Percentiles rank a stretch among this genome's conserved stretches.
These are phyloP conservation scores for Plutella xylostella DNA, from an alignment of 2,888 invertebrate species.

Conservation along the genomic window DNA sequence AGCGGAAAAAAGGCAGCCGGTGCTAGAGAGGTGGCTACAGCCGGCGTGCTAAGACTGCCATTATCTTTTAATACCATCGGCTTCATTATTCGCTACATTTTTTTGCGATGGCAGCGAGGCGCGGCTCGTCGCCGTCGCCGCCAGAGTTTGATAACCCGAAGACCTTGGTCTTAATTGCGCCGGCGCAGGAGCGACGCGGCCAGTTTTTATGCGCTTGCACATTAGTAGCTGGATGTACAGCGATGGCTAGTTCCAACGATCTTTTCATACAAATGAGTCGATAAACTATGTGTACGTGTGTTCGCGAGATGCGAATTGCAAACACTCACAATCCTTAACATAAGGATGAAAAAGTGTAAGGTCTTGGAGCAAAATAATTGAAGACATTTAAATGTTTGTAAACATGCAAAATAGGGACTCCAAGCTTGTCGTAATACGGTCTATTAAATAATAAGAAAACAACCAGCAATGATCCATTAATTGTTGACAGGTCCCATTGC, in stretches of 20 bases:
- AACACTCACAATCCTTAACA: no score
- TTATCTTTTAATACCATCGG: conserved; percentile 67
- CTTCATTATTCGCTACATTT: conserved; percentile 63
- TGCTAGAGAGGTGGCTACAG: conserved; percentile 34
- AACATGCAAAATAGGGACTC: no score
- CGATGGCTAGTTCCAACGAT: conserved; percentile 24
- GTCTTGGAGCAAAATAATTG: no score
- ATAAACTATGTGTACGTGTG: no score
- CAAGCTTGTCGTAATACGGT: no score
- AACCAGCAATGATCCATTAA: no score
- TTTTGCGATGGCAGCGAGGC: conserved; percentile 58
- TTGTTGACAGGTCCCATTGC: no score
- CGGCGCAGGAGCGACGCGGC: conserved; percentile 59
- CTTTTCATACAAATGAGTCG: no score
- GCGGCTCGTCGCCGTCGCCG: conserved; percentile 51
- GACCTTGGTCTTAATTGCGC: conserved; percentile 71
- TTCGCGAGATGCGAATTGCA: no score
- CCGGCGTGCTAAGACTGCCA: conserved; percentile 52
- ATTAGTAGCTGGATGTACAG: conserved; percentile 62
- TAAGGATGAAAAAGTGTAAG: no score
- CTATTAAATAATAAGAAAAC: no score
- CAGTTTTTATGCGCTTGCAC: conserved; percentile 68
- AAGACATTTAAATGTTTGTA: no score
- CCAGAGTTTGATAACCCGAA: conserved; percentile 68
- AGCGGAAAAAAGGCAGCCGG: conserved; percentile 27